phyloP scores from a whole-genome alignment of 2,797 vertebrate genomes.

The Lagocephalus sceleratus region DNA sequence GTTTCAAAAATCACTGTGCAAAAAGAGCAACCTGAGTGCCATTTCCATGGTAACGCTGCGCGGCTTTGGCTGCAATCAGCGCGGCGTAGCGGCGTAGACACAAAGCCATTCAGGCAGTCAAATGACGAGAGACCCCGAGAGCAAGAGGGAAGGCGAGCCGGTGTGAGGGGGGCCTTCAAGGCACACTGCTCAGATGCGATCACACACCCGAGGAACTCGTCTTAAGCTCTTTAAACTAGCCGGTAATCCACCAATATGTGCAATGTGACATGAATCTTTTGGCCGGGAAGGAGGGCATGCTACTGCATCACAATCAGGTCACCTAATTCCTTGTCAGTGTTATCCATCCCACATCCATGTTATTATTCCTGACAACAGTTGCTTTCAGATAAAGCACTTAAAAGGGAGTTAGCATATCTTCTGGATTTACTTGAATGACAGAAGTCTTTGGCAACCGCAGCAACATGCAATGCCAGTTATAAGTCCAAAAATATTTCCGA shows the following conservation, averaged over 20 bases:
- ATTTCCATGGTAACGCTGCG: conserved; percentile 79
- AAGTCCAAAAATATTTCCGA: conserved; percentile 31
- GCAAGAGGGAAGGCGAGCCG: conserved; percentile 54
- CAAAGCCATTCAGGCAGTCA: conserved; percentile 71
- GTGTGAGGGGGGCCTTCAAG: conserved; percentile 64
- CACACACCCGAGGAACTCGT: conserved; percentile 71
- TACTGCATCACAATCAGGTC: conserved; percentile 68
- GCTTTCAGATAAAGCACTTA: conserved; percentile 63
- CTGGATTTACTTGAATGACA: conserved; percentile 65
- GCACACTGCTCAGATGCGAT: conserved; percentile 67
- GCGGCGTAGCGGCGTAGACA: conserved; percentile 56
- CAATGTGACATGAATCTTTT: conserved; percentile 73
- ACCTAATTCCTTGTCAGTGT: conserved; percentile 71
- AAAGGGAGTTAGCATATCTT: conserved; percentile 60
- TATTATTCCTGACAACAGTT: conserved; percentile 62
- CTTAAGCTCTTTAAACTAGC: conserved; percentile 73
- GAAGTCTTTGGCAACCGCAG: conserved; percentile 51
- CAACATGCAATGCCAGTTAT: conserved; percentile 33
- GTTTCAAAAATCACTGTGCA: conserved; percentile 50
- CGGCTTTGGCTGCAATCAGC: conserved; percentile 68
- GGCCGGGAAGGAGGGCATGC: conserved; percentile 66
- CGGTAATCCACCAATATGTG: conserved; percentile 75
- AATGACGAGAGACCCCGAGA: conserved; percentile 70
- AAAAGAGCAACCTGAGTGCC: conserved; percentile 69
- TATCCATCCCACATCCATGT: conserved; percentile 68